Conservation (phyloP, 1,140 invertebrate species). For the Lamellibrachia luymesi region DNA sequence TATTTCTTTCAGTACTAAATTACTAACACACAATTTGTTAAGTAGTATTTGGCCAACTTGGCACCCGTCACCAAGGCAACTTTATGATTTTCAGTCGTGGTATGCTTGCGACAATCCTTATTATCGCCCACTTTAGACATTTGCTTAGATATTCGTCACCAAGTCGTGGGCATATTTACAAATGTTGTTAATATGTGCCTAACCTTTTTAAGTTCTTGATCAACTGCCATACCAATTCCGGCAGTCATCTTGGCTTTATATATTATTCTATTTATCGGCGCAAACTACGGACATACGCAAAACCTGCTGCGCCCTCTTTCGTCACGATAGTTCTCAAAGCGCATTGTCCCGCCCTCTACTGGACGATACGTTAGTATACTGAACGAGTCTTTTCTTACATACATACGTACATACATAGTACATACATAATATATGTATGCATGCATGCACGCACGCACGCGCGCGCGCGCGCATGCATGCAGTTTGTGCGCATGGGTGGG, state of each 20-base stretch:
- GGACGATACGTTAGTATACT: not conserved
- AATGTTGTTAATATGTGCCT: not conserved
- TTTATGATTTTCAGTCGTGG: not conserved
- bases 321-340: not conserved
- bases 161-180: not conserved
- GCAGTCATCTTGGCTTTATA: not conserved
- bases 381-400: too few relatives aligned
- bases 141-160: not conserved
- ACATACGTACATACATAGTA: too few relatives aligned
- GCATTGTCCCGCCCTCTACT: not conserved
- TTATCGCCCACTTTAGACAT: not conserved
- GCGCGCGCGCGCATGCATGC: too few relatives aligned
- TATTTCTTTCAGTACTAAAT: too few relatives aligned
- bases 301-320: not conserved
- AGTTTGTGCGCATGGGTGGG: too few relatives aligned
- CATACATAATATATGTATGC: too few relatives aligned
- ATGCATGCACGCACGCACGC: too few relatives aligned
- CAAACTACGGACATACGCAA: not conserved
- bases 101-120: not conserved
- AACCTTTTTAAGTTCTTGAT: not conserved
- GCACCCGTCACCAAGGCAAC: not conserved
- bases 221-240: not conserved
- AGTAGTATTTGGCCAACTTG: not conserved
- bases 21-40: too few relatives aligned
- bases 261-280: not conserved